Evolutionary conservation across 1,140 invertebrate species (phyloP).

Genomic region (Drosophila nikananu): DNA sequence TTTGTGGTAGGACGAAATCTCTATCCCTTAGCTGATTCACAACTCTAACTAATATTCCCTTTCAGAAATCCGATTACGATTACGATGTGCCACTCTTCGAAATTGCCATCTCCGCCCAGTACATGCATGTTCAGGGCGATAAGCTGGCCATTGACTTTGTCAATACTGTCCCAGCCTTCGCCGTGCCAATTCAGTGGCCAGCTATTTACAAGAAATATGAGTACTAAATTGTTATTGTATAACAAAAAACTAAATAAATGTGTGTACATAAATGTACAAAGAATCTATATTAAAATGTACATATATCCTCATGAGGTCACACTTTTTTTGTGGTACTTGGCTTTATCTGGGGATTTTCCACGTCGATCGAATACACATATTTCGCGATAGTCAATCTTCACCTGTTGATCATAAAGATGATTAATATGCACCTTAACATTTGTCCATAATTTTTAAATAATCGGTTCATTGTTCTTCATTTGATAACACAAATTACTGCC

Average conservation of each 20-base stretch:
- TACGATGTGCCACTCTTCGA: slow-evolving; percentile 42
- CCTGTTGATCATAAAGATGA: background rate
- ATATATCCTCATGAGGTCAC: background rate
- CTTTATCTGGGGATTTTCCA: background rate
- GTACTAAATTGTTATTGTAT: slow-evolving; percentile 18
- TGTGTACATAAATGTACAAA: background rate
- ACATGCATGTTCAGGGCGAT: slow-evolving; percentile 37
- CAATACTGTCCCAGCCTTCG: slow-evolving; percentile 30
- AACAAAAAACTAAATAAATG: slow-evolving; percentile 1
- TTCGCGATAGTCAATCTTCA: background rate
- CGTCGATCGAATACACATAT: background rate
- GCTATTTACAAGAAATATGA: slow-evolving; percentile 46
- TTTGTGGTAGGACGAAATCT: slow-evolving; percentile 9
- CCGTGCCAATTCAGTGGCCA: slow-evolving; percentile 45
- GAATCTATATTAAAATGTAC: no score
- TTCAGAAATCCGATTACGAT: slow-evolving; percentile 42
- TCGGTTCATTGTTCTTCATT: background rate
- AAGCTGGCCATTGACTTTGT: slow-evolving; percentile 10
- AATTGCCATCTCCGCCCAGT: slow-evolving; percentile 42
- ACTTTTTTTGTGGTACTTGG: background rate
- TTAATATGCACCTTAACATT: background rate
- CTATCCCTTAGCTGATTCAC: no score
- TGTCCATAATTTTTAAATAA: background rate
- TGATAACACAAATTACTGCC: background rate
- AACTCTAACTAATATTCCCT: background rate